These are phyloP conservation scores for Tylochromis polylepis DNA, from an alignment of 2,113 vertebrate species.

Conservation along the genomic window DNA sequence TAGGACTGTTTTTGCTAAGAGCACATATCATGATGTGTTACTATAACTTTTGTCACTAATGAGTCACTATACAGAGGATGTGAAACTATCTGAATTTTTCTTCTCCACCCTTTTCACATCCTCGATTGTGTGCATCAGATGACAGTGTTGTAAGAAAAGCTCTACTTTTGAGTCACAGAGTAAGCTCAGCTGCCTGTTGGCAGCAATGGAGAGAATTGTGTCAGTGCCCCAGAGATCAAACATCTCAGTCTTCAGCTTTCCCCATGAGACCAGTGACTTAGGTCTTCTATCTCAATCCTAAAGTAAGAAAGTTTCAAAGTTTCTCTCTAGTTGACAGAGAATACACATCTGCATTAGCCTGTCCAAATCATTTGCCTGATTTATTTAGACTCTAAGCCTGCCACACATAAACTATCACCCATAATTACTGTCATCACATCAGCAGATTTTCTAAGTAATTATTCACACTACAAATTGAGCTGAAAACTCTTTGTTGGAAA, in stretches of 20 bases:
- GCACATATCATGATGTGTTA: neutral
- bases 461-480: conserved; percentile 24
- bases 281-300: conserved; percentile 23
- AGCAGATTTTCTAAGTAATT: conserved; percentile 32
- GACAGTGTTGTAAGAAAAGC: conserved; percentile 20
- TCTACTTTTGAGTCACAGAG: neutral
- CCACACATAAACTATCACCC: conserved; percentile 17
- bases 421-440: conserved; percentile 46
- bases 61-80: neutral
- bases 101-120: neutral
- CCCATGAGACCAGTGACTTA: neutral
- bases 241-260: conserved; percentile 17
- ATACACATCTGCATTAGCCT: neutral
- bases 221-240: conserved; percentile 36
- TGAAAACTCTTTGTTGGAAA: neutral
- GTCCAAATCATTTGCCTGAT: neutral
- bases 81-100: neutral
- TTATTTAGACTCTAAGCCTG: neutral
- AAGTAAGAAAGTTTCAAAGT: conserved; percentile 3
- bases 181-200: neutral
- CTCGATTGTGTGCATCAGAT: conserved; percentile 19
- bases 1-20: neutral
- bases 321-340: neutral
- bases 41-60: neutral
- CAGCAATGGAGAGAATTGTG: conserved; percentile 34